Base-by-base conservation (phyloP, 2,888 invertebrate species). In the Reticulitermes lucifugus region DNA sequence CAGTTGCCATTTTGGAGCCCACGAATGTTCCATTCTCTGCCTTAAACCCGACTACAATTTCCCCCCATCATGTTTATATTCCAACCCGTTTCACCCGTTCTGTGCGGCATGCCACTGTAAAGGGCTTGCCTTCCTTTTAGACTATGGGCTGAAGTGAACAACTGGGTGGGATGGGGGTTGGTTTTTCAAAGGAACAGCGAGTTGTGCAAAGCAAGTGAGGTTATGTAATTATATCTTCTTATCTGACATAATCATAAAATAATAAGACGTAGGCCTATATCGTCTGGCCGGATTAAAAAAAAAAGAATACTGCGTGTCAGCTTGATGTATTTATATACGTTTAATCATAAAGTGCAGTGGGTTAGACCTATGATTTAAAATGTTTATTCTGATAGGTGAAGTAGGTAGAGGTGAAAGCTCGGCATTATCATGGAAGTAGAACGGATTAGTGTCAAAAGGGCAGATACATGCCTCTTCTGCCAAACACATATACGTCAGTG, bases 1-100 rank as follows among this genome's bases (percentile, higher is more conserved):
- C 60, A 60, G 80, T 55, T 25, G 80, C 80, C 80, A 80, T 80
- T 80, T 80, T 60, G 80, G 60, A 60, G 60, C 80, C 80, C 59
- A 80, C 80, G 51, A 80, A 80, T 55, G 60, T 55, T 55, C 80
- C 80, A 80, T 80, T 80, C 21, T 60, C 59, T 60, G 25, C 80
- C 80, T 80, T 60, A 21, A 80, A 22, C 46, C 73, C 25, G 65
- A 65, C 65, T 65, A 65, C 65, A 25, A 65, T n/a, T 65, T 65
- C 65, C 41, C 73, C 35, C 14, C 41, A 21, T 73, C 35, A 41
- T 73, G 73, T 73, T 73, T 73, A 73, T 73, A 73, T 41, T 5
- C 41, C 73, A 73, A 41, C 73, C 73, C 73, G 41, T 73, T 41
- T 41, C 6, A 41, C 1, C 25, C 65, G 2, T 65, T n/a, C 65